Evolutionary conservation across 2,113 vertebrate species (phyloP), one percentile per base, ranked within the genome.

Genomic region (Otus sunia): DNA sequence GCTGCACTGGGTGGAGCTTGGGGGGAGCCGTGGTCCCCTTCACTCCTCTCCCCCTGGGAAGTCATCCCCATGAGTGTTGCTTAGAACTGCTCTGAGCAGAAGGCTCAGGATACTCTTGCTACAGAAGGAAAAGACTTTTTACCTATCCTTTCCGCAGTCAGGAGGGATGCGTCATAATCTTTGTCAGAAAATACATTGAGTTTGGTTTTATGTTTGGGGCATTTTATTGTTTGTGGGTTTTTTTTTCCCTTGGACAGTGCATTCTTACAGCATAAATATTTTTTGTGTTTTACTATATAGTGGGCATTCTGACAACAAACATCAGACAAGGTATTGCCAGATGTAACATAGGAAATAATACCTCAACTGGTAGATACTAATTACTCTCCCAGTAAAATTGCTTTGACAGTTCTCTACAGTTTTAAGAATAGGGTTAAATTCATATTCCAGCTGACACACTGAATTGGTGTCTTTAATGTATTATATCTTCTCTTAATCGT

Each of bases 351-450:
- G 95, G 47, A 68, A 87, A 53, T 72, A 87, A 45, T 67, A 45
- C 15, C 19, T 63, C 0, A 0, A 39, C 30, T 62, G 23, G 11
- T 72, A 75, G 59, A 66, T 47, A 29, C 30, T 85, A 26, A 12
- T 73, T 89, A n/a, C 63, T 77, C 36, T 76, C 45, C 49, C 27
- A 83, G 23, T 59, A 78, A 90, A 92, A 96, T 23, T 60, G 39
- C 36, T 86, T 87, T 76, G 47, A 27, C 63, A 90, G 36, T 69
- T 93, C 47, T 30, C 53, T 86, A 2, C 29, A 30, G 59, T 60
- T 94, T 86, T 86, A 50, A 72, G 90, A 86, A 43, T 37, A 64
- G n/a, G n/a, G 19, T 82, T 92, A 47, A 90, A 85, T 49, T 68
- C 26, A 32, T 12, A 68, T 53, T 43, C 69, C 83, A 20, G 15